phyloP scores from a whole-genome alignment of 2,113 vertebrate genomes.

The Passer domesticus region DNA sequence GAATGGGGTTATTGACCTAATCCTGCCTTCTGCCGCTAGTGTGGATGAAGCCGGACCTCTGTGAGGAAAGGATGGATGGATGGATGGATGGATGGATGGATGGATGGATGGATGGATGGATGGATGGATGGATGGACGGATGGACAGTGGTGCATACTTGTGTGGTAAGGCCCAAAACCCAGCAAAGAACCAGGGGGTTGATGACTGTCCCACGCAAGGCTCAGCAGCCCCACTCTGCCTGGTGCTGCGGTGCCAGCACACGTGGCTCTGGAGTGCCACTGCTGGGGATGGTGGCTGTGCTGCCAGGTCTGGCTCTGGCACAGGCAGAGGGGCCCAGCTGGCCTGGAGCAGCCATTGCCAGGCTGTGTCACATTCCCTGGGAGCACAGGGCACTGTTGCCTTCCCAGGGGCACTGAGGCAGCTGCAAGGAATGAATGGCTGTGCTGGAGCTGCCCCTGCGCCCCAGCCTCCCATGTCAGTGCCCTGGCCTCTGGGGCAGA shows the following conservation, averaged over 20 bases:
- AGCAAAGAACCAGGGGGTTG: background rate
- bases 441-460: background rate
- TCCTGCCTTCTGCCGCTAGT: too few relatives aligned
- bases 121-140: rapidly evolving
- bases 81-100: background rate
- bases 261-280: rapidly evolving
- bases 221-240: rapidly evolving
- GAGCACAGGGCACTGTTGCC: rapidly evolving
- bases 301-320: background rate
- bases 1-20: background rate
- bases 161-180: background rate
- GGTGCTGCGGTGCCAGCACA: background rate
- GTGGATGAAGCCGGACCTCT: background rate
- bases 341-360: rapidly evolving
- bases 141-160: background rate
- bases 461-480: rapidly evolving
- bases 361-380: rapidly evolving
- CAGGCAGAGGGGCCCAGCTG: background rate
- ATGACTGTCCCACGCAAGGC: rapidly evolving
- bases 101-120: rapidly evolving
- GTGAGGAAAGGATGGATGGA: background rate
- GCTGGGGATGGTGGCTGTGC: background rate
- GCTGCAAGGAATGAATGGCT: background rate
- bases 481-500: background rate
- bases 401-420: background rate